Evolutionary conservation across 2,888 invertebrate species (phyloP).

Genomic region (Rhodophaea formosa): DNA sequence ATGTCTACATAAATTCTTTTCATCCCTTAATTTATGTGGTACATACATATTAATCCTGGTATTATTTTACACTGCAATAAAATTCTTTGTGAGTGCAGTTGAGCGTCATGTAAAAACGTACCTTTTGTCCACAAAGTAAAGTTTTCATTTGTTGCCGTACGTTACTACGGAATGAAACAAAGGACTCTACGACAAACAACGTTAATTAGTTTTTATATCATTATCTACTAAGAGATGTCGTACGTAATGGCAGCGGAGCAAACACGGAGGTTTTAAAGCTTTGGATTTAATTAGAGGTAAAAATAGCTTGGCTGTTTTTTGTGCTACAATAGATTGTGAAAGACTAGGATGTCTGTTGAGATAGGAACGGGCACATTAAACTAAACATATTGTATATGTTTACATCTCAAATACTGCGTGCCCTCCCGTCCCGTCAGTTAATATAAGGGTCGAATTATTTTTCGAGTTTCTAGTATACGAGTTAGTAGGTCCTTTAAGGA

Average conservation of each 20-base stretch:
- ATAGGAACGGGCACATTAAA: no score
- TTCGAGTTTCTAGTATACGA: no score
- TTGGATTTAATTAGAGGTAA: constrained; percentile 1
- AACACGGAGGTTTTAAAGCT: background rate
- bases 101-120: background rate
- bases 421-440: no score
- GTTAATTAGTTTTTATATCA: constrained; percentile 17
- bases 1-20: background rate
- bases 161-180: constrained; percentile 11
- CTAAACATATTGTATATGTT: no score
- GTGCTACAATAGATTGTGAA: no score
- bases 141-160: constrained; percentile 5
- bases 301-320: background rate
- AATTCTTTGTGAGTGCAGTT: constrained; percentile 1
- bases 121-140: constrained; percentile 14
- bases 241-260: background rate
- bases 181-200: constrained; percentile 11
- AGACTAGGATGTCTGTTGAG: no score
- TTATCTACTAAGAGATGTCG: constrained; percentile 11
- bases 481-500: no score
- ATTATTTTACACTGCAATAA: background rate
- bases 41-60: background rate
- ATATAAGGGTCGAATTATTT: no score
- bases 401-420: no score
- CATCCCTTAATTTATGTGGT: background rate